Conservation (phyloP, 2,797 vertebrate species). For the Bufotes viridis region DNA sequence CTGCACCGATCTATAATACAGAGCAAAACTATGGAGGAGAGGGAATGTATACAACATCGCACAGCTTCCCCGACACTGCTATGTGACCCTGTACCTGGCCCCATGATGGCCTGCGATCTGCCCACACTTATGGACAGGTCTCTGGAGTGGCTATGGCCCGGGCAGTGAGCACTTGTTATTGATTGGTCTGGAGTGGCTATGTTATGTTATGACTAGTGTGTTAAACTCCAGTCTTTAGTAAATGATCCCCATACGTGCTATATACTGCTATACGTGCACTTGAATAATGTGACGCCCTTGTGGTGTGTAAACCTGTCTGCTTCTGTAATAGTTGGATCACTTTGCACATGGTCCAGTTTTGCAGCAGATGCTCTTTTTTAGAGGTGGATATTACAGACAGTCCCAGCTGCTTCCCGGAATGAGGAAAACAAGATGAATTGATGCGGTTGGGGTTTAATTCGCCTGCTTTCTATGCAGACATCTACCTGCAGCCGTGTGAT, state of each 20-base stretch:
- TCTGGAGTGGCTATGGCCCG: neutral
- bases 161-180: neutral
- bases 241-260: too few species aligned
- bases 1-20: too few species aligned
- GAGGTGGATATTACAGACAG: slow-evolving; percentile 4
- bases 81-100: too few species aligned
- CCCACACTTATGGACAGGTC: neutral
- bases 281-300: too few species aligned
- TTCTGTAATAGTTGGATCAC: neutral
- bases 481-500: slow-evolving; percentile 21
- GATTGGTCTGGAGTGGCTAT: too few species aligned
- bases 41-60: too few species aligned
- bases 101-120: neutral
- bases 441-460: neutral
- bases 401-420: neutral
- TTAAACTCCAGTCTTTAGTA: too few species aligned
- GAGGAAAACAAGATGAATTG: slow-evolving; percentile 6
- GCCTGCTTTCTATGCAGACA: neutral
- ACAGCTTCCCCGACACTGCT: too few species aligned
- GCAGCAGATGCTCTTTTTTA: neutral
- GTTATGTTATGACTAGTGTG: too few species aligned
- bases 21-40: too few species aligned
- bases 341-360: neutral
- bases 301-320: neutral
- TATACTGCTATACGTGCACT: too few species aligned